Base-by-base conservation (phyloP, 2,113 vertebrate species). In the Lepisosteus oculatus region DNA sequence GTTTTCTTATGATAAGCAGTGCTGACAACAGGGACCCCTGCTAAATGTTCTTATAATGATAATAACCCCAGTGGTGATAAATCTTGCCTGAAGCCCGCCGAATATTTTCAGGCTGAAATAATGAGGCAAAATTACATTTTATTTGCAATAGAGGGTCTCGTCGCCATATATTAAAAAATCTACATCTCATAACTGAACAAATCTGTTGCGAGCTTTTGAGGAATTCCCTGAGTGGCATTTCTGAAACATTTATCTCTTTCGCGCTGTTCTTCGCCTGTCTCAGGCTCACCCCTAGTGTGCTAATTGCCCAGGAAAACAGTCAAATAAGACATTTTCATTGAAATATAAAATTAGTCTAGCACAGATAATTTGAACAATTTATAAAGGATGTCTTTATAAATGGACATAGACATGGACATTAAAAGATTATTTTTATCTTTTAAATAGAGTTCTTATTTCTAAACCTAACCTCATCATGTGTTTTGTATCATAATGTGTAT, bases 1-100 rank as follows among this genome's bases (percentile, higher is more conserved):
- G 93, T 93, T 95, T 92, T 92, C 82, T 81, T 88, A 92, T 94
- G 95, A 93, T 90, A 92, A 92, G 91, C 79, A 73, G 74, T 77
- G 78, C 85, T 93, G 92, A 93, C 96, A 91, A 89, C 83, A 81
- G 95, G 95, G 95, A 96, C 88, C 85, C 69, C 81, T 80, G 84
- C 89, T 95, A 95, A 97, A 94, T 89, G 92, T 90, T 93, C 93
- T 95, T 92, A 93, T 92, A 91, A 92, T 89, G 86, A 74, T 93
- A 91, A 92, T 92, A 91, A 92, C 88, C 92, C 93, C 89, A 90
- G 83, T 91, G 93, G 92, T 95, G 93, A 92, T 97, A 95, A 94
- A 95, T 96, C 93, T 94, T 92, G 93, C 95, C 95, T 72, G 90
- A 88, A 96, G 96, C 93, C 93, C 84, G 84, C 78, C 91, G 83